A percentile compares a stretch with the other conserved stretches of the same genome.
Evolutionary conservation across 2,888 invertebrate species (phyloP).

Genomic region (Pseudococcus viburni): DNA sequence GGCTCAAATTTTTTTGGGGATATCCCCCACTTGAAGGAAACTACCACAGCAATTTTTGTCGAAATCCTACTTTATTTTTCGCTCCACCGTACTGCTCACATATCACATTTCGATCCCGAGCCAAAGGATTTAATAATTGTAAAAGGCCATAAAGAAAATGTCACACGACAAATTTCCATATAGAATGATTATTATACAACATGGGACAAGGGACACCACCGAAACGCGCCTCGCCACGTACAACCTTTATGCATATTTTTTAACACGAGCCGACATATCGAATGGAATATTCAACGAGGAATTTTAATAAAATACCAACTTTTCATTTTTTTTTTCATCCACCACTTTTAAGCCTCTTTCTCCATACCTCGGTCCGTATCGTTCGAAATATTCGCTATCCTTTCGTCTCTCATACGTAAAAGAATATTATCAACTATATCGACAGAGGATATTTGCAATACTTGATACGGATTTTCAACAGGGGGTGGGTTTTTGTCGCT

Average conservation of each 20-base stretch:
- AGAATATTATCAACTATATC: background rate
- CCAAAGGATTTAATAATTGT: conserved; percentile 17
- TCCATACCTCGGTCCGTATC: background rate
- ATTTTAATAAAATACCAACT: conserved; percentile 42
- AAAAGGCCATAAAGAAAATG: conserved; percentile 34
- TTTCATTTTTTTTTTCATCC: background rate
- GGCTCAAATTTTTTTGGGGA: too few species aligned
- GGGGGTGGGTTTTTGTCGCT: background rate
- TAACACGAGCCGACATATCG: background rate
- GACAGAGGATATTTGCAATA: background rate
- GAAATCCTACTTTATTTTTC: too few species aligned
- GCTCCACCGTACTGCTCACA: too few species aligned
- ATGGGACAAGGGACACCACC: background rate
- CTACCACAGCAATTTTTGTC: too few species aligned
- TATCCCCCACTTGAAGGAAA: too few species aligned
- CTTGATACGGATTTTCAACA: background rate
- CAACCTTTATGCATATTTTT: conserved; percentile 32
- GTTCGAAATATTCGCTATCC: background rate
- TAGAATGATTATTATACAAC: conserved; percentile 15
- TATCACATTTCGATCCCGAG: background rate
- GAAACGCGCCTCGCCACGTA: background rate
- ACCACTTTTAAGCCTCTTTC: background rate
- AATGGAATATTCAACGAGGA: background rate
- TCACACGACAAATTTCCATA: conserved; percentile 26
- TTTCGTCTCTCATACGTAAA: background rate